Percentiles rank a stretch among this genome's conserved stretches.
Evolutionary conservation across 2,888 invertebrate genomes (phyloP).

Genomic region (Cephalotes varians): DNA sequence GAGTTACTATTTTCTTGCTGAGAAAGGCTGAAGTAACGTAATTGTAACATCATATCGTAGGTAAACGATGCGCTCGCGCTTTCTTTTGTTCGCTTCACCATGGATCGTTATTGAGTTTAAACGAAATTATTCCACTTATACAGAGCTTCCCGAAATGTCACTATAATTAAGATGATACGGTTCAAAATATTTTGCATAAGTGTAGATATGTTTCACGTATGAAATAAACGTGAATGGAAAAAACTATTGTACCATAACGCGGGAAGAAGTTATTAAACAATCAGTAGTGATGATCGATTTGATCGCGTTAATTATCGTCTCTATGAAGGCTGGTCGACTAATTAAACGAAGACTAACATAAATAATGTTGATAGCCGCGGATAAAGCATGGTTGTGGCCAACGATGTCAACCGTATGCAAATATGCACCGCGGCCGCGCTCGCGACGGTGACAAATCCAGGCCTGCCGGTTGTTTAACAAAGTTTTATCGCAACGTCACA

Average conservation of each 20-base stretch:
- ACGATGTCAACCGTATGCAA: conserved; percentile 31
- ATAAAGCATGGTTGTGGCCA: conserved; percentile 17
- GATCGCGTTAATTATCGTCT: conserved; percentile 26
- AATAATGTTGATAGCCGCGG: conserved; percentile 35
- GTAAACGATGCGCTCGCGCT: not conserved
- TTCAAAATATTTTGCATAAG: not conserved
- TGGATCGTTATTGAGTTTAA: not conserved
- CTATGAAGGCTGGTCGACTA: not conserved
- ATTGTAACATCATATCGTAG: not conserved
- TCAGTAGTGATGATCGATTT: not conserved
- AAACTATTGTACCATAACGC: not conserved
- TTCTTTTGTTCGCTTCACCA: not conserved
- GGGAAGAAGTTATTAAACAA: not conserved
- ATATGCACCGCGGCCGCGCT: conserved; percentile 3
- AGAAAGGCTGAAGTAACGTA: not conserved
- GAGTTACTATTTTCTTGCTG: conserved; percentile 23
- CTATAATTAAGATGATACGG: not conserved
- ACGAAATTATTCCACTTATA: conserved; percentile 7
- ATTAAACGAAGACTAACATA: conserved; percentile 31
- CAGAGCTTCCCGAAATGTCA: not conserved
- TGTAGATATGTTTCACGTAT: not conserved
- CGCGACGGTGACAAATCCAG: conserved; percentile 36
- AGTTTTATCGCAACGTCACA: conserved; percentile 45
- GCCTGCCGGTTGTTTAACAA: conserved; percentile 22
- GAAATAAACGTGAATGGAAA: not conserved